Base-by-base conservation (phyloP, 92 coral and sea anemone species). In the Scolanthus callimorphus region DNA sequence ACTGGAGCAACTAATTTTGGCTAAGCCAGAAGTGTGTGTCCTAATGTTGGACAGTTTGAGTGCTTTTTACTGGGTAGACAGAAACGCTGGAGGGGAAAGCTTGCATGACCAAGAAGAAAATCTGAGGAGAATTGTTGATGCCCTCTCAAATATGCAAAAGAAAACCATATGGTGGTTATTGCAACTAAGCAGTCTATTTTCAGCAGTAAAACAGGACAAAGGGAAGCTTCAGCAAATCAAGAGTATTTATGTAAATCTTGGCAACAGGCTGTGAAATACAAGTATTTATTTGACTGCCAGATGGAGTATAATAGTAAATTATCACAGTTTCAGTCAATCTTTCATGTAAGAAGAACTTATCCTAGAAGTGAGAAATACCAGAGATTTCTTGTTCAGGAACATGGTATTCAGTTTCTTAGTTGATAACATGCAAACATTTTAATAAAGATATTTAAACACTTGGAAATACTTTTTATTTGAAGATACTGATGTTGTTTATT, bases 61-160 rank as follows among this genome's bases (percentile, higher is more conserved):
- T 69, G 98, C 96, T 54, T 92, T 88, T 77, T 92, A 92, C 39
- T 92, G 96, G 96, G 65, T 79, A 68, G 96, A 92, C 58, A 88
- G 85, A 45, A 61, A 85, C 57, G 70, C 58, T 20, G 86, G 91
- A 29, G 92, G 94, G 21, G 92, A 77, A 39, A 88, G 86, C 39
- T 49, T 48, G 0, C 25, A 20, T 17, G 71, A 69, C 22, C 97
- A 88, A 69, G 91, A 91, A 70, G 63, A 51, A 55, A 79, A 91
- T 39, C 73, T 79, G 28, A 61, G 62, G 30, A 92, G 34, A 48
- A 51, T 57, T 44, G 79, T 74, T 3, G 63, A 46, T 27, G 54
- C 60, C 24, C 59, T 92, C 3, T 29, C 30, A 81, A 65, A 57
- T 92, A 80, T 45, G 49, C 71, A 3, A 74, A 70, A 24, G 78